Conservation (phyloP, 2,888 invertebrate species). For the Sarcophaga carnaria region DNA sequence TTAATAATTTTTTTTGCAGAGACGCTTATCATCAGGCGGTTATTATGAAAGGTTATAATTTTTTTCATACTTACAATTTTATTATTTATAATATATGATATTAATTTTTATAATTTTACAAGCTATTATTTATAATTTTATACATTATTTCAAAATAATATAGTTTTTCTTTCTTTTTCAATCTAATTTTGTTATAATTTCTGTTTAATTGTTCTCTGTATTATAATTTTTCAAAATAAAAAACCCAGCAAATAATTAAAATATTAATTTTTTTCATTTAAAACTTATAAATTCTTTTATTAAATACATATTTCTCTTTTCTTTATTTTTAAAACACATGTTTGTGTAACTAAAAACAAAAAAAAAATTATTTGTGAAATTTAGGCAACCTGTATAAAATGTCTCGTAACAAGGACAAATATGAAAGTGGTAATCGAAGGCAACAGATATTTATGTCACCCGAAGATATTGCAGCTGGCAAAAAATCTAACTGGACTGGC, state of each 20-base stretch:
- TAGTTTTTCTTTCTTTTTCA: conserved; percentile 1
- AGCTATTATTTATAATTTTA: conserved; percentile 36
- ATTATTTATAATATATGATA: conserved; percentile 60
- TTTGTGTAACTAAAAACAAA: not conserved
- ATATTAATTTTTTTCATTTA: conserved; percentile 15
- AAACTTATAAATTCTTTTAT: not conserved
- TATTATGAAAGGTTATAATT: conserved; percentile 82
- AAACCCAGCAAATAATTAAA: conserved; percentile 18
- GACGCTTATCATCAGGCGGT: conserved; percentile 82
- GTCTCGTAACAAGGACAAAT: conserved; percentile 94
- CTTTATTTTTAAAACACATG: not conserved
- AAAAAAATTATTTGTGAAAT: conserved; percentile 5
- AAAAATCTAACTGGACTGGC: conserved; percentile 95
- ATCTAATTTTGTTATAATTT: conserved; percentile 67
- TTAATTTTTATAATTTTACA: conserved; percentile 38
- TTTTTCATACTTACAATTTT: conserved; percentile 76
- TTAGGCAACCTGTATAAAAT: conserved; percentile 82
- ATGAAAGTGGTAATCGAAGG: conserved; percentile 91
- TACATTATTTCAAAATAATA: not conserved
- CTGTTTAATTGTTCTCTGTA: conserved; percentile 43
- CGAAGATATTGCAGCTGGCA: conserved; percentile 95
- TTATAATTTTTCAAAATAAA: conserved; percentile 19
- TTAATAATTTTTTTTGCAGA: conserved; percentile 81
- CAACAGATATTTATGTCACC: conserved; percentile 95
- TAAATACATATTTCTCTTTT: not conserved